Evolutionary conservation across 2,888 invertebrate genomes (phyloP).

Genomic region (Dryadula phaetusa): DNA sequence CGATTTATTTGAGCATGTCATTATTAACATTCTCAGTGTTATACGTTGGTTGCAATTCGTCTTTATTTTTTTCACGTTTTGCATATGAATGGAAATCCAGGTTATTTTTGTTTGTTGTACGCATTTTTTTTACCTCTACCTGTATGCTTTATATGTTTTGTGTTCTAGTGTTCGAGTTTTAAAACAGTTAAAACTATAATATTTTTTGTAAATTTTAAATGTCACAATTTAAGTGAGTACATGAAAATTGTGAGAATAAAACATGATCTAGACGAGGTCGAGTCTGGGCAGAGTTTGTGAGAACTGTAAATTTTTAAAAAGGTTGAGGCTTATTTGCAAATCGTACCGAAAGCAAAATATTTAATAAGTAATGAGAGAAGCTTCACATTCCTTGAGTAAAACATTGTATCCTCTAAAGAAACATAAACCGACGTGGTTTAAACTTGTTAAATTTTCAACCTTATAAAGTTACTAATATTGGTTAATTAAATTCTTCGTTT

Average conservation of each 20-base stretch:
- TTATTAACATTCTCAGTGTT: slow-evolving; percentile 50
- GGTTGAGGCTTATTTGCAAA: slow-evolving; percentile 17
- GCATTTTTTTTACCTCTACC: slow-evolving; percentile 27
- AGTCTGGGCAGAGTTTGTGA: background rate
- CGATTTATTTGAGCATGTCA: slow-evolving; percentile 56
- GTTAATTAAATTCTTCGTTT: background rate
- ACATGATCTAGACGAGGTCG: slow-evolving; percentile 13
- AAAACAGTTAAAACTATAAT: too few relatives aligned
- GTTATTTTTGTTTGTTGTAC: slow-evolving; percentile 42
- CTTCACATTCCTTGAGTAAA: background rate
- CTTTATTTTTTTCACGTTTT: slow-evolving; percentile 49
- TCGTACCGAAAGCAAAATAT: background rate
- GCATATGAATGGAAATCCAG: slow-evolving; percentile 51
- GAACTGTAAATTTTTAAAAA: slow-evolving; percentile 14
- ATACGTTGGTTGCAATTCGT: slow-evolving; percentile 41
- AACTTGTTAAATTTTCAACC: background rate
- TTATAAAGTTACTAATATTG: background rate
- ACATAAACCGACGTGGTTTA: background rate
- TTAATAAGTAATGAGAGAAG: slow-evolving; percentile 5
- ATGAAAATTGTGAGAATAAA: background rate
- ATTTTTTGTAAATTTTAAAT: too few relatives aligned
- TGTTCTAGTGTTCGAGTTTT: slow-evolving; percentile 41
- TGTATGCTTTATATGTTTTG: slow-evolving; percentile 44
- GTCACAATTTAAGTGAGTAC: background rate
- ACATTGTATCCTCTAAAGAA: background rate